Evolutionary conservation across 2,797 vertebrate genomes (phyloP).

Genomic region (Poecilia wingei): DNA sequence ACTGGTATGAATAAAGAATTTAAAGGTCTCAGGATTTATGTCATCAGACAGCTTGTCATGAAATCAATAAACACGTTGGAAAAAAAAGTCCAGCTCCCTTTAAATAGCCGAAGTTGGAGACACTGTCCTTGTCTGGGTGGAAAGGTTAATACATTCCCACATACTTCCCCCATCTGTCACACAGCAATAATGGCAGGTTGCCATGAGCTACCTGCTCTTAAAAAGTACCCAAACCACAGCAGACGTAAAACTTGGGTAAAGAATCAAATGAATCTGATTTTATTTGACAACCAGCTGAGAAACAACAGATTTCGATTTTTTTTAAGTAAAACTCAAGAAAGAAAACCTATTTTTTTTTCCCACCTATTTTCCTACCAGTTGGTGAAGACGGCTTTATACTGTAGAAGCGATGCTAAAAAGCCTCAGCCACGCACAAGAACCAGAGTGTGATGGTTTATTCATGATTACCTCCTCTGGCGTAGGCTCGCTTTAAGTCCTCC

Average conservation of each 20-base stretch:
- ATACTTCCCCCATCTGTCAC: conserved; percentile 54
- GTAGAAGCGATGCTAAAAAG: neutral
- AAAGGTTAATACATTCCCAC: conserved; percentile 69
- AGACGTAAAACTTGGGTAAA: neutral
- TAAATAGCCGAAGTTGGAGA: conserved; percentile 24
- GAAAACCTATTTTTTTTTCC: conserved; percentile 18
- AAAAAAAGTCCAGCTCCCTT: neutral
- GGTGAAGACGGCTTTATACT: conserved; percentile 42
- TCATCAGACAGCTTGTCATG: neutral
- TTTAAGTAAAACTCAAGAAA: neutral
- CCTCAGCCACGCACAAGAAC: conserved; percentile 41
- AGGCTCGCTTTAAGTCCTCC: conserved; percentile 61
- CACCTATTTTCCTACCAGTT: conserved; percentile 35
- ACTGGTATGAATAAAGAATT: neutral
- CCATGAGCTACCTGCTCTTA: conserved; percentile 23
- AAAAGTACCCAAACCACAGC: neutral
- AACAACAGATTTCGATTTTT: conserved; percentile 15
- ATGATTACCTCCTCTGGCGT: conserved; percentile 61
- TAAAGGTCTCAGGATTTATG: neutral
- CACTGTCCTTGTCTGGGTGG: conserved; percentile 25
- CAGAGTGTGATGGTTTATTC: conserved; percentile 70
- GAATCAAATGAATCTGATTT: conserved; percentile 4
- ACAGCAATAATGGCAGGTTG: conserved; percentile 38
- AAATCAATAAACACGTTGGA: neutral
- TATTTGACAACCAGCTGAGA: conserved; percentile 19